Base-by-base conservation (phyloP, 2,888 invertebrate species). In the Pardosa pseudoannulata region DNA sequence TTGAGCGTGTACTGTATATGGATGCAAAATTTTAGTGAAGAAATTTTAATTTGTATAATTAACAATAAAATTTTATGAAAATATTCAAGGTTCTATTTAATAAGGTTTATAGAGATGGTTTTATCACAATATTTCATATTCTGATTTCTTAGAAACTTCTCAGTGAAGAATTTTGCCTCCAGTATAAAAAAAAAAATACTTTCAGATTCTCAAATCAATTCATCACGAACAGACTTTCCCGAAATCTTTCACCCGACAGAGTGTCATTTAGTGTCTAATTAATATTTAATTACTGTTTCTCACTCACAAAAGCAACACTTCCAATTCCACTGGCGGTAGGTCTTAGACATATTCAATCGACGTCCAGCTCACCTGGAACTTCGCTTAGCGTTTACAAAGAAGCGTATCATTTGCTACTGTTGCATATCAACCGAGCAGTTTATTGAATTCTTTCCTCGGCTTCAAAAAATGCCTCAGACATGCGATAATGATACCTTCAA, bases 401-500 rank as follows among this genome's bases (percentile, higher is more conserved):
- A 29, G 0, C 65, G 65, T 29, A 65, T 65, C 5, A 31, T 65
- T 65, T 65, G 31, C n/a, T 6, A 13, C 65, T 31, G 27, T 65
- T 19, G 11, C 65, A 1, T 1, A 29, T 31, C 16, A 65, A n/a
- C 29, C 31, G 65, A n/a, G 29, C n/a, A n/a, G 65, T 27, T 31
- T 31, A 65, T 65, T 29, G 65, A 29, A 31, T 65, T 29, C 29
- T 29, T n/a, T n/a, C 16, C 56, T 23, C 5, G 11, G 2, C 56
- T 70, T 41, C 70, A 1, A 41, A 70, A 39, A 41, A 70, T 32
- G 41, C 19, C 23, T 50, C 78, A 67, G 67, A 31, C 78, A 73
- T 67, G 83, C 72, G 67, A 73, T 85, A 85, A 85, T 85, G 73
- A 85, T 79, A 85, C 73, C 36, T 65, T 39, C 31, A 56, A 62